A percentile compares a stretch with the other conserved stretches of the same genome.
phyloP scores from a whole-genome alignment of 2,113 vertebrate genomes.

The Chionodraco myersi region DNA sequence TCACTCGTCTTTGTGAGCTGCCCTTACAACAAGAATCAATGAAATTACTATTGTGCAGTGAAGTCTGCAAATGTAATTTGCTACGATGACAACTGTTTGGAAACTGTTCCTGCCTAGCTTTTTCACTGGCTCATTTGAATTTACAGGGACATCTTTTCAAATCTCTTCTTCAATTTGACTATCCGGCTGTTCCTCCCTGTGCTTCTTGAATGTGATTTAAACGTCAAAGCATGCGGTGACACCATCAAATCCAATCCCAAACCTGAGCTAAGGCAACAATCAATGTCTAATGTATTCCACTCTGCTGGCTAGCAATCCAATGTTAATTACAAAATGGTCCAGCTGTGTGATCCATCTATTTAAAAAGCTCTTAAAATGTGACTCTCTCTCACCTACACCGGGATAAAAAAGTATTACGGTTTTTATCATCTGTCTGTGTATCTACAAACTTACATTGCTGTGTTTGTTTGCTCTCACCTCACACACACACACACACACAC shows the following conservation, averaged over 20 bases:
- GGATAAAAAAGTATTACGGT: neutral
- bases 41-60: constrained; percentile 3
- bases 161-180: constrained; percentile 2
- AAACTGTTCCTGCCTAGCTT: neutral
- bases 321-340: constrained; percentile 60
- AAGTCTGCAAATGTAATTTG: constrained; percentile 6
- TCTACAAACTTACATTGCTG: constrained; percentile 12
- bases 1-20: constrained; percentile 9
- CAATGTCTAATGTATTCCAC: constrained; percentile 58
- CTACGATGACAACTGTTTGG: neutral
- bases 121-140: constrained; percentile 14
- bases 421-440: constrained; percentile 23
- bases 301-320: constrained; percentile 44
- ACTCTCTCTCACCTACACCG: constrained; percentile 18
- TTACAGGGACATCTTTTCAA: constrained; percentile 10
- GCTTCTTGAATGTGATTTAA: constrained; percentile 30
- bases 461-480: too few relatives aligned
- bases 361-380: constrained; percentile 36
- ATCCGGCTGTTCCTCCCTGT: neutral
- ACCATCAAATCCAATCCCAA: constrained; percentile 33
- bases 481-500: too few relatives aligned
- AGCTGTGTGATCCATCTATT: constrained; percentile 13
- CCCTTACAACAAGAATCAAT: constrained; percentile 7
- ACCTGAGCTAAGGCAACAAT: constrained; percentile 59
- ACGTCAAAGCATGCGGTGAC: constrained; percentile 28